Conservation (phyloP, 2,888 invertebrate genomes). For the Epinotia ramella region DNA sequence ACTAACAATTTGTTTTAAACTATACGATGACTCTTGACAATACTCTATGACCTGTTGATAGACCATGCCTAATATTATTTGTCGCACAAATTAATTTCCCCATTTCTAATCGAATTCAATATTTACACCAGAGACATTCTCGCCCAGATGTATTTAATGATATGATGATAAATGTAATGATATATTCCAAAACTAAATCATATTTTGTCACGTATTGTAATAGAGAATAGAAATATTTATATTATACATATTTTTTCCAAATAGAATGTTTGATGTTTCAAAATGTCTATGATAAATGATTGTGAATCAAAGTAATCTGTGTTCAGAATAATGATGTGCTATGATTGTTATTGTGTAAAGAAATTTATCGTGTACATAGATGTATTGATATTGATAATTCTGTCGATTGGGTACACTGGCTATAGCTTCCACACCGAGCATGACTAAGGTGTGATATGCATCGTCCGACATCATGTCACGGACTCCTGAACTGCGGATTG, state of each 20-base stretch:
- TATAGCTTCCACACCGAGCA: slow-evolving; percentile 4
- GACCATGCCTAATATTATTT: slow-evolving; percentile 62
- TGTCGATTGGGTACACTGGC: slow-evolving; percentile 46
- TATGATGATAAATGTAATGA: slow-evolving; percentile 61
- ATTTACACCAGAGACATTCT: slow-evolving; percentile 66
- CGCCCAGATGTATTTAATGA: slow-evolving; percentile 59
- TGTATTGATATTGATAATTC: slow-evolving; percentile 51
- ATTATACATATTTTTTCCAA: slow-evolving; percentile 69
- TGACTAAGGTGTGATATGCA: slow-evolving; percentile 20
- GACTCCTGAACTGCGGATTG: not conserved
- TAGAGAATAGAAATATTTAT: slow-evolving; percentile 53
- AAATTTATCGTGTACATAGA: slow-evolving; percentile 62
- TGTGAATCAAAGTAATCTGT: slow-evolving; percentile 74
- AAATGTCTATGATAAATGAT: slow-evolving; percentile 75
- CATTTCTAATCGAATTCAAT: slow-evolving; percentile 51
- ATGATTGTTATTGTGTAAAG: slow-evolving; percentile 72
- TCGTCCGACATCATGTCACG: not conserved
- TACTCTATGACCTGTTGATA: slow-evolving; percentile 77
- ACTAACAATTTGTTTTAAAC: slow-evolving; percentile 55
- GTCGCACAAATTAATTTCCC: slow-evolving; percentile 73
- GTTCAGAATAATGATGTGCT: slow-evolving; percentile 75
- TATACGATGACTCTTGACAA: slow-evolving; percentile 74
- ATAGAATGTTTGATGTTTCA: slow-evolving; percentile 64
- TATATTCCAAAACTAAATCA: slow-evolving; percentile 70
- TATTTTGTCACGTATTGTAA: slow-evolving; percentile 62